These are phyloP conservation scores for Intellagama lesueurii DNA, from an alignment of 2,797 vertebrate species.

Conservation along the genomic window DNA sequence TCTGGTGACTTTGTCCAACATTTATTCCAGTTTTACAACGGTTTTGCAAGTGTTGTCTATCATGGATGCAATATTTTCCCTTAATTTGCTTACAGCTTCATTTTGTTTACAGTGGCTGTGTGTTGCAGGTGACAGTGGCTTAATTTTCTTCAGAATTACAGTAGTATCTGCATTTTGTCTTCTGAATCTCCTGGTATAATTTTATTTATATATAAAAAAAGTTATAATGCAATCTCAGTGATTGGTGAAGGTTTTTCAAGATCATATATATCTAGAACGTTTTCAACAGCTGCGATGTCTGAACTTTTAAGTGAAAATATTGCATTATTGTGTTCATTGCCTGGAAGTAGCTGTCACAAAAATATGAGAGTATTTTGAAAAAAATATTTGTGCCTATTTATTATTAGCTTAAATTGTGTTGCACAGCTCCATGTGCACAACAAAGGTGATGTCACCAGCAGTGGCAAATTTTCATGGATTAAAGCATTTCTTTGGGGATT, in stretches of 20 bases:
- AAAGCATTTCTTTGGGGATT: too few relatives aligned
- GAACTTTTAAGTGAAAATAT: not conserved
- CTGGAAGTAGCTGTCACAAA: not conserved
- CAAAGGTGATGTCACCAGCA: too few relatives aligned
- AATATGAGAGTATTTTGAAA: not conserved
- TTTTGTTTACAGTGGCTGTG: not conserved
- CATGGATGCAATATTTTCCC: not conserved
- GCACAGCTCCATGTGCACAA: too few relatives aligned
- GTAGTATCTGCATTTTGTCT: conserved; percentile 26
- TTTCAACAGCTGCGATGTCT: not conserved
- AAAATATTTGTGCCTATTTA: too few relatives aligned
- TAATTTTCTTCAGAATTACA: conserved; percentile 20
- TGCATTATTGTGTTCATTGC: not conserved
- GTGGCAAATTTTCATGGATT: too few relatives aligned
- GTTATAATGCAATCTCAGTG: not conserved
- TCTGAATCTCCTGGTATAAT: conserved; percentile 7
- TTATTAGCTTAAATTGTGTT: not conserved
- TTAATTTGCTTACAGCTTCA: not conserved
- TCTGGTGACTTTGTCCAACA: conserved; percentile 24
- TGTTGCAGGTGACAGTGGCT: not conserved
- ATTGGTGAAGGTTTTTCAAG: not conserved
- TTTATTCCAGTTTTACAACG: not conserved
- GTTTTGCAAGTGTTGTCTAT: conserved; percentile 4
- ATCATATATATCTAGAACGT: not conserved
- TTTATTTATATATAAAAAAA: not conserved